Base-by-base conservation (phyloP, 2,797 vertebrate genomes). In the Florisuga fusca region DNA sequence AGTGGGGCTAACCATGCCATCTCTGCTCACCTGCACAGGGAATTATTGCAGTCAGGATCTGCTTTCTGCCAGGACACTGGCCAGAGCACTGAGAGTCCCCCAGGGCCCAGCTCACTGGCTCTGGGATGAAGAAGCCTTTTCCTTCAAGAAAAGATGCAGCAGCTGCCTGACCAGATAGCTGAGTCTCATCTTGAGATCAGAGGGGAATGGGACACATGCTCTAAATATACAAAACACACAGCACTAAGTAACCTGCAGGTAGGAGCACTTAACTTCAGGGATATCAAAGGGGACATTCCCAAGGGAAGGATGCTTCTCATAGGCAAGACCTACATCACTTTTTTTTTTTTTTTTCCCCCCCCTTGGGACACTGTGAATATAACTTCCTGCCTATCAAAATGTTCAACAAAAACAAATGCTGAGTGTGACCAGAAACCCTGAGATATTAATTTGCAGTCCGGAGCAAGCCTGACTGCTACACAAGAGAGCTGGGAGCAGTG, bases 381-480 rank as follows among this genome's bases (percentile, higher is more conserved):
- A 82, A 82, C 26, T 84, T 79, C 25, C 58, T 76, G 46, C 50
- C 6, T 15, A 79, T 43, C 14, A 59, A 71, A 87, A 71, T 7
- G 4, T 25, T 55, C 25, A 25, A 76, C 63, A 77, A 89, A 89
- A 66, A 84, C 25, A 74, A 89, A 67, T 20, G 50, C 57, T 48
- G 78, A 82, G 29, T 17, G 53, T 18, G 75, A 83, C 36, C 38
- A 79, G 75, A 87, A 91, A 20, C 22, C 27, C 34, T 1, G 0
- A 87, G 48, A 71, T 34, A 80, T 41, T 94, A 80, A 93, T 96
- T 43, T 89, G 87, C 54, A 94, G 89, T 93, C 82, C 72, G 80
- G 75, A 89, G 64, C 54, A 72, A 71, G 75, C 50, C 57, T 71
- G 54, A 50, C 75, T 87, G 79, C 91, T 76, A 66, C 1, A 2